Conservation (phyloP, 1,140 invertebrate genomes). For the Trachelipus rathkii region DNA sequence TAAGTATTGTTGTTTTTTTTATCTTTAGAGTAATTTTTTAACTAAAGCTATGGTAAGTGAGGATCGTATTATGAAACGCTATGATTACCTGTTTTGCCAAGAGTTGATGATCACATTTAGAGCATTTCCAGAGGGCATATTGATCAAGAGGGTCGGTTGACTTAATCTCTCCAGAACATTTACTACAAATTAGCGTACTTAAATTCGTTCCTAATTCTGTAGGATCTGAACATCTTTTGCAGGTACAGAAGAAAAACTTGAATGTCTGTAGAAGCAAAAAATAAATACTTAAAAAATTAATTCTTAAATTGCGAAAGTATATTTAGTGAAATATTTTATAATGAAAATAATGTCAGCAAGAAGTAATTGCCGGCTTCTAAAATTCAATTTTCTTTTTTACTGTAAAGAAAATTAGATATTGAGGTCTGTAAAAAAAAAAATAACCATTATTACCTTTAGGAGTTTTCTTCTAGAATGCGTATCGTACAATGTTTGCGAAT, state of each 20-base stretch:
- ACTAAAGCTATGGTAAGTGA: too few species aligned
- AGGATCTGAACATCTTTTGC: constrained; percentile 44
- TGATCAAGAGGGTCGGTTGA: constrained; percentile 60
- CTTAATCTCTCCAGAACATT: constrained; percentile 51
- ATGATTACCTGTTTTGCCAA: constrained; percentile 56
- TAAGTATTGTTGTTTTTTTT: too few species aligned
- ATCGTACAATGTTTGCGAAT: constrained; percentile 66
- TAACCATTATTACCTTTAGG: constrained; percentile 54
- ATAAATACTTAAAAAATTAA: too few species aligned
- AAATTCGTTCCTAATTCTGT: constrained; percentile 47
- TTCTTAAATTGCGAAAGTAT: too few species aligned
- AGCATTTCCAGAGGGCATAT: constrained; percentile 60
- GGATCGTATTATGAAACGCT: not conserved
- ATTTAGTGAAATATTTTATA: too few species aligned
- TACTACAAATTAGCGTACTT: constrained; percentile 37
- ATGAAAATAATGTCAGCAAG: too few species aligned
- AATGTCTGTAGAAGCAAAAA: constrained; percentile 51
- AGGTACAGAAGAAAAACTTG: constrained; percentile 63
- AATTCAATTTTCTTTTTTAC: too few species aligned
- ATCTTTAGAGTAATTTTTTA: too few species aligned
- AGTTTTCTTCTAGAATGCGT: constrained; percentile 66
- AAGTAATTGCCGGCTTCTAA: too few species aligned
- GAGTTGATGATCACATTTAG: constrained; percentile 57
- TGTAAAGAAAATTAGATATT: too few species aligned
- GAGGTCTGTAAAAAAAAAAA: too few species aligned